These are phyloP conservation scores for Diaprepes abbreviatus DNA, from an alignment of 2,888 invertebrate genomes.

Conservation along the genomic window DNA sequence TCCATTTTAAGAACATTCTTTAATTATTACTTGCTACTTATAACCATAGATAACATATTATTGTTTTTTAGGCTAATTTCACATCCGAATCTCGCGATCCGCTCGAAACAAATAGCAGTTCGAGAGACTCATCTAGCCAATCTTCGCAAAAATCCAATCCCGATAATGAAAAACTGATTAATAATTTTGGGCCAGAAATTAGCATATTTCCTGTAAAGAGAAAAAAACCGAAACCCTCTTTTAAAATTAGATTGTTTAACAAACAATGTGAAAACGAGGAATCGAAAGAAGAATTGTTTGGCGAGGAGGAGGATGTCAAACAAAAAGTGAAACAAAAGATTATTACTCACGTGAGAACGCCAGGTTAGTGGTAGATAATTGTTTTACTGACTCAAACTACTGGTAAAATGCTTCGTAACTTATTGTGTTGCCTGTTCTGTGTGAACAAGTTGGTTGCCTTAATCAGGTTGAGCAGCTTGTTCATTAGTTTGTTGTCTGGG, in stretches of 20 bases:
- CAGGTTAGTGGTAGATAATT: constrained; percentile 10
- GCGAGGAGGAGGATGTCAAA: constrained; percentile 8
- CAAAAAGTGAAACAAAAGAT: constrained; percentile 51
- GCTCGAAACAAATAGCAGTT: neutral
- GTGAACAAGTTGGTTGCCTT: too few species aligned
- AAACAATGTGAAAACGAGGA: constrained; percentile 11
- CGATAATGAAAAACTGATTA: neutral
- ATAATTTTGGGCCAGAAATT: constrained; percentile 56
- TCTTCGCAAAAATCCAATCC: neutral
- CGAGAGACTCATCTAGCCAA: neutral
- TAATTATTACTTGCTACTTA: too few species aligned
- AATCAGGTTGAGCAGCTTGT: too few species aligned
- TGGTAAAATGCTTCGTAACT: too few species aligned
- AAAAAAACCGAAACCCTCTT: constrained; percentile 52
- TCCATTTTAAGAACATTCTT: too few species aligned
- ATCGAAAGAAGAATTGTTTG: neutral
- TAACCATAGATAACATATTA: too few species aligned
- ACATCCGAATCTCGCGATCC: neutral
- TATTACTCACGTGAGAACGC: constrained; percentile 43
- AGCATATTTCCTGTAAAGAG: constrained; percentile 58
- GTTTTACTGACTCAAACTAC: too few species aligned
- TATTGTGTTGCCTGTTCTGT: too few species aligned
- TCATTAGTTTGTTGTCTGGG: too few species aligned
- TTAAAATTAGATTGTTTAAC: constrained; percentile 55
- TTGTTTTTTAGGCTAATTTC: constrained; percentile 14